These are phyloP conservation scores for Emydura subglobosa DNA, from an alignment of 2,113 vertebrate genomes.

Conservation along the genomic window DNA sequence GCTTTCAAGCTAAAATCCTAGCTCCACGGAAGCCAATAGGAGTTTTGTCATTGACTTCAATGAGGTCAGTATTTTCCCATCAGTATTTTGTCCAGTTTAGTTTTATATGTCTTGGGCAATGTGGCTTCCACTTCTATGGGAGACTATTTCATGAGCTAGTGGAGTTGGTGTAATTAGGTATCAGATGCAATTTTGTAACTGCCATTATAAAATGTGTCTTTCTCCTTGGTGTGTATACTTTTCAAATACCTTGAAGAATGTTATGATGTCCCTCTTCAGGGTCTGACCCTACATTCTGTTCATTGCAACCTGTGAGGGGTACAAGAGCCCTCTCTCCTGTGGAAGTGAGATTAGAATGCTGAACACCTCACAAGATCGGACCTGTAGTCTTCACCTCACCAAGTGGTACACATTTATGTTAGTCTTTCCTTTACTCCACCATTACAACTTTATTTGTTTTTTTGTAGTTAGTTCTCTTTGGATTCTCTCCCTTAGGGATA, in stretches of 20 bases:
- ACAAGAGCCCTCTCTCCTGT: background rate
- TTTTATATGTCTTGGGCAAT: background rate
- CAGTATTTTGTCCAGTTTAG: background rate
- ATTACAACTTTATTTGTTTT: background rate
- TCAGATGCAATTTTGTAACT: too few relatives aligned
- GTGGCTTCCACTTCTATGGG: background rate
- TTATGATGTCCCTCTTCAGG: background rate
- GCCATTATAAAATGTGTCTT: background rate
- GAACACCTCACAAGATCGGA: background rate
- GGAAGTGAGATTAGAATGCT: background rate
- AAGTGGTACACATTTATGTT: background rate
- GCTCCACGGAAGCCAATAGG: background rate
- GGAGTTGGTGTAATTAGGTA: too few relatives aligned
- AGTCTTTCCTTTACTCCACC: background rate
- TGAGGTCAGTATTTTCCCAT: background rate
- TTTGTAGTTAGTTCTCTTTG: background rate
- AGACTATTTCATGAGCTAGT: background rate
- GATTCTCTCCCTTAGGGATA: background rate
- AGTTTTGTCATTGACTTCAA: background rate
- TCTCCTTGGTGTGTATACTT: background rate
- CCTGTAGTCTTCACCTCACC: background rate
- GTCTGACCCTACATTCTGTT: background rate
- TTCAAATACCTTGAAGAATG: background rate
- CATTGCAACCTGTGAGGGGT: background rate
- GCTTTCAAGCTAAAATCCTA: background rate